Percentiles rank a stretch among this genome's conserved stretches.
Conservation (phyloP, 2,113 vertebrate species). For the Onychorhynchus coronatus region DNA sequence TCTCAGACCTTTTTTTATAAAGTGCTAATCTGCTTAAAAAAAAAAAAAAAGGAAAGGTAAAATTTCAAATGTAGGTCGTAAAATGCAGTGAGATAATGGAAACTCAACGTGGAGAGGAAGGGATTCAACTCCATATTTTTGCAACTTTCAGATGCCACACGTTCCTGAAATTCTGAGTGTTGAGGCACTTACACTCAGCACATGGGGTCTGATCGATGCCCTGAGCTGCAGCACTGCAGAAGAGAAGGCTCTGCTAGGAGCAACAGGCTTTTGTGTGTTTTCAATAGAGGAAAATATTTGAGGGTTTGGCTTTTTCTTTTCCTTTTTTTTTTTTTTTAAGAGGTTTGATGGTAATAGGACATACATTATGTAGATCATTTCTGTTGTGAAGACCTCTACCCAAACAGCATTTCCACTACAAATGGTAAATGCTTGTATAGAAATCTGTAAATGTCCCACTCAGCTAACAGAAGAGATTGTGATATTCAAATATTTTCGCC, state of each 20-base stretch:
- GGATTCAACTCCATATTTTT: not conserved
- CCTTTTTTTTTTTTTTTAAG: not conserved
- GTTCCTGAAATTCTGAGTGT: not conserved
- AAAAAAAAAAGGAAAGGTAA: not conserved
- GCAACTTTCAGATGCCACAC: not conserved
- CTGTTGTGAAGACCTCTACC: not conserved
- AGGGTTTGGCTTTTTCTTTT: not conserved
- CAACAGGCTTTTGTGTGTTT: not conserved
- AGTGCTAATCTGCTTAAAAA: not conserved
- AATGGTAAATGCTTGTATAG: not conserved
- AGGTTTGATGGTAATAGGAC: not conserved
- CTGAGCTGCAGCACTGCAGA: not conserved
- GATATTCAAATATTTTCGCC: not conserved
- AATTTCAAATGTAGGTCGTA: not conserved
- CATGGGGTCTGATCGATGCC: rapidly evolving
- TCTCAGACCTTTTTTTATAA: conserved; percentile 9
- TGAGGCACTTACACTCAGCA: no score
- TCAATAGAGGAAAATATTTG: not conserved
- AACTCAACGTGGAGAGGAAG: not conserved
- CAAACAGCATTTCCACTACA: not conserved
- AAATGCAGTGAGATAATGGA: not conserved
- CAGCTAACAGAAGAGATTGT: not conserved
- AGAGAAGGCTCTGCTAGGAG: not conserved
- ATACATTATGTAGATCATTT: not conserved
- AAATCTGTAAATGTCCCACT: not conserved